These are phyloP conservation scores for Pristionchus arcanus DNA, from an alignment of 2,888 invertebrate species.

Conservation along the genomic window DNA sequence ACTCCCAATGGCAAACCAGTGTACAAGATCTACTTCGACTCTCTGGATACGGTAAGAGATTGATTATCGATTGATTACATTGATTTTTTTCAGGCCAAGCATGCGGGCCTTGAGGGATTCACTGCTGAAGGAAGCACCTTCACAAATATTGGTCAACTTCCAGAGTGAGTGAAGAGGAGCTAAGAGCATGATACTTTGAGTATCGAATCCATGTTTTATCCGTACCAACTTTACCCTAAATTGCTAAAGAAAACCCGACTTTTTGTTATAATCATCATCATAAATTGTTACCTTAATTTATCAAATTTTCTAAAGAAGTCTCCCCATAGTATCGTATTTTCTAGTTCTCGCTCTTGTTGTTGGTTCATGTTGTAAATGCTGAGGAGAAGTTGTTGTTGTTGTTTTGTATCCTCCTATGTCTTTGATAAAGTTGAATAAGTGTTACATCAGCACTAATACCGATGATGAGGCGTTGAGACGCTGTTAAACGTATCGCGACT, in stretches of 20 bases:
- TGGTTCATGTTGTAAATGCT: slow-evolving; percentile 14
- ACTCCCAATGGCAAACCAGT: not conserved
- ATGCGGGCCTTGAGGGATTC: not conserved
- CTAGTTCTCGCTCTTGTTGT: not conserved
- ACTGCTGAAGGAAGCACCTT: not conserved
- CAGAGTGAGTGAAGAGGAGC: not conserved
- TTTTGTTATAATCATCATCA: no score
- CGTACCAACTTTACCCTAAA: not conserved
- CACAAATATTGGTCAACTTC: not conserved
- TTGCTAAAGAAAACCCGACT: not conserved
- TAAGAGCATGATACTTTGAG: not conserved
- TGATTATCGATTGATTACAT: not conserved
- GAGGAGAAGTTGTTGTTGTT: not conserved
- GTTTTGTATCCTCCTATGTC: not conserved
- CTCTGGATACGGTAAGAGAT: not conserved
- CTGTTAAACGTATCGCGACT: not conserved
- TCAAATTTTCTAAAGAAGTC: no score
- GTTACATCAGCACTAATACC: not conserved
- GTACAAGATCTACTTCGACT: slow-evolving; percentile 6
- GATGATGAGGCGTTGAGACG: not conserved
- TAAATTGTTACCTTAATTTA: no score
- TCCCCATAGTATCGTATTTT: no score
- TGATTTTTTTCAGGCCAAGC: not conserved
- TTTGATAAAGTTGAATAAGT: not conserved
- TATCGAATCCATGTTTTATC: not conserved